A percentile compares a stretch with the other conserved stretches of the same genome.
Conservation (phyloP, 2,113 vertebrate species). For the Peucedramus taeniatus region DNA sequence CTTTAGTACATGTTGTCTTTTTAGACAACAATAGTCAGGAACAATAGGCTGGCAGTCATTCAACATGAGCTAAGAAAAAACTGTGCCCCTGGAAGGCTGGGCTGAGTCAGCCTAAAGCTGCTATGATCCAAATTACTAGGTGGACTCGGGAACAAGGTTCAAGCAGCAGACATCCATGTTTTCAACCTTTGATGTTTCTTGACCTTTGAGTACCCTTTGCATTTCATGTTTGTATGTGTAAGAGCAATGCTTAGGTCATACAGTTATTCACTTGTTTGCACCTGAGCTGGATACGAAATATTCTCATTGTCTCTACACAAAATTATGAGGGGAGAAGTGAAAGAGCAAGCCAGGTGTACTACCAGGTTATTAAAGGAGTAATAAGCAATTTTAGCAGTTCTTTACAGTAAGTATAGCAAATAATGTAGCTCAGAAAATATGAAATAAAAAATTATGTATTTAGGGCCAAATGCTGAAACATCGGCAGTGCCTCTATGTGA, state of each 20-base stretch:
- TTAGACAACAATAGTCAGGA: constrained; percentile 71
- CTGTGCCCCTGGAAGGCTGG: constrained; percentile 29
- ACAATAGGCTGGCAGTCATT: constrained; percentile 76
- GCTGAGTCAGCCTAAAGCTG: constrained; percentile 64
- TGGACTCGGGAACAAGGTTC: constrained; percentile 46
- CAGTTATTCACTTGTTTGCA: not conserved
- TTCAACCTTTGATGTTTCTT: constrained; percentile 48
- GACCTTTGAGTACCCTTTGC: constrained; percentile 15
- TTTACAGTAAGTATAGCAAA: not conserved
- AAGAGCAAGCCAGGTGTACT: not conserved
- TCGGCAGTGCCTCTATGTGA: not conserved
- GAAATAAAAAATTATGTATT: not conserved
- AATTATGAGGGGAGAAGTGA: not conserved
- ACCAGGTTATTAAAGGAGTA: not conserved
- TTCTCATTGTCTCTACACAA: not conserved
- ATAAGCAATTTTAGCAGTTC: not conserved
- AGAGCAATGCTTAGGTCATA: not conserved
- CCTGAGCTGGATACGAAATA: not conserved
- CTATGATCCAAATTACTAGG: constrained; percentile 51
- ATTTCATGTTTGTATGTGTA: not conserved
- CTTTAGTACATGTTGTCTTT: constrained; percentile 80
- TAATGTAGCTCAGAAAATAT: not conserved
- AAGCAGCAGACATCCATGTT: constrained; percentile 55
- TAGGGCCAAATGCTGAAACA: not conserved
- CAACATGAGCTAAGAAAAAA: constrained; percentile 50